Evolutionary conservation across 23 tunicate species (phyloP), one percentile per base, ranked within the genome.

Genomic region (Halocynthia aurantium): DNA sequence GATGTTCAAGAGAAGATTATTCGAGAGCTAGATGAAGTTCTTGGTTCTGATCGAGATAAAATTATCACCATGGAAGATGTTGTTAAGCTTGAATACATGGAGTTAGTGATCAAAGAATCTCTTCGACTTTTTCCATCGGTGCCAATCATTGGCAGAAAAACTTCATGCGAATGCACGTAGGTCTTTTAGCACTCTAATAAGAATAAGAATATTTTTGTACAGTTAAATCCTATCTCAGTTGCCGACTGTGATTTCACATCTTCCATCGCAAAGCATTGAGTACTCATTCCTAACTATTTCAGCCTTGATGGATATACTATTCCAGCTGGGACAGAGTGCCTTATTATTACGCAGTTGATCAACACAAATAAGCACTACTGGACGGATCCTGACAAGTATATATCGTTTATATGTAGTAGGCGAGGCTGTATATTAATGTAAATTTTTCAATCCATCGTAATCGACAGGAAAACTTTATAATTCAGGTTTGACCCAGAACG

Each of bases 81-180:
- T 6, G 79, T 64, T 54, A 85, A 80, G 64, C 85, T 95, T 52
- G 75, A 82, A 58, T 95, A 95, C 67, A 81, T 95, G 50, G 99
- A 95, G 31, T 73, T 62, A 57, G 93, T 87, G 19, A 86, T 81
- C 7, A 95, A 95, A 70, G 99, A 95, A 76, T 52, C 82, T 7
- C 76, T 95, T 15, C 85, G 99, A 53, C 62, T 90, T 40, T 86
- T 77, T 76, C 99, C 99, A 7, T 95, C 99, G 5, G 99, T 95
- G 10, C 96, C 99, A 10, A 52, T 90, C 6, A 74, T 82, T 57
- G 96, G 82, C 1, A 78, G 99, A 10, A 90, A 81, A 20, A 78
- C 90, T 7, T 76, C 81, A 13, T 79, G 79, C 22, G 99, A 95
- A 51, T 85, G 93, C 58, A 76, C 74, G 62, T 74, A 52, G 55